A percentile compares a stretch with the other conserved stretches of the same genome.
Conservation (phyloP, 1,140 invertebrate species). For the Geopemphigus sp. region DNA sequence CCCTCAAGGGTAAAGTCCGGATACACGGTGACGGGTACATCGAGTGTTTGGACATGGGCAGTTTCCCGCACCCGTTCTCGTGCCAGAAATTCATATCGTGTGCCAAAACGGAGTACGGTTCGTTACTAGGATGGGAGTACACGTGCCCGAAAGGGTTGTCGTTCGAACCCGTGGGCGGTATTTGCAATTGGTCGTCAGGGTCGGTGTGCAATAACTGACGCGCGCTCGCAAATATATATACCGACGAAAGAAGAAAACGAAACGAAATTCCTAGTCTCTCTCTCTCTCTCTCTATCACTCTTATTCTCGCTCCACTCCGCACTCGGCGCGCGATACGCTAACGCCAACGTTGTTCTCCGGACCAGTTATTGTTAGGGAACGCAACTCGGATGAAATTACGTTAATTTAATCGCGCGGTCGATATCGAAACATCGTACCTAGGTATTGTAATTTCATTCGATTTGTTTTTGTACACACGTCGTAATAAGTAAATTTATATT, state of each 20-base stretch:
- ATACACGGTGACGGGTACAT: conserved; percentile 64
- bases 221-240: background rate
- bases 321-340: no score
- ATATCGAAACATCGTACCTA: conserved; percentile 13
- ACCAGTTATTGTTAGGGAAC: conserved; percentile 14
- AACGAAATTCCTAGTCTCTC: conserved; percentile 36
- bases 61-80: conserved; percentile 81
- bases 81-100: conserved; percentile 88
- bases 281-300: no score
- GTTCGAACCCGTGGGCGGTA: conserved; percentile 83
- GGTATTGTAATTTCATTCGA: conserved; percentile 44
- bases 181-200: conserved; percentile 82
- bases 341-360: background rate
- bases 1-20: conserved; percentile 61
- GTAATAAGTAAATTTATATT: conserved; percentile 32
- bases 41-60: conserved; percentile 80
- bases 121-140: conserved; percentile 78
- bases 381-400: conserved; percentile 44
- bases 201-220: conserved; percentile 65
- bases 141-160: conserved; percentile 78
- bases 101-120: conserved; percentile 73
- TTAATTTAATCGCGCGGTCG: conserved; percentile 14
- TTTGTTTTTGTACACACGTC: conserved; percentile 32
- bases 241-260: background rate
- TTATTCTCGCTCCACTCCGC: no score